Conservation (phyloP, 2,797 vertebrate genomes). For the Falco rusticolus region DNA sequence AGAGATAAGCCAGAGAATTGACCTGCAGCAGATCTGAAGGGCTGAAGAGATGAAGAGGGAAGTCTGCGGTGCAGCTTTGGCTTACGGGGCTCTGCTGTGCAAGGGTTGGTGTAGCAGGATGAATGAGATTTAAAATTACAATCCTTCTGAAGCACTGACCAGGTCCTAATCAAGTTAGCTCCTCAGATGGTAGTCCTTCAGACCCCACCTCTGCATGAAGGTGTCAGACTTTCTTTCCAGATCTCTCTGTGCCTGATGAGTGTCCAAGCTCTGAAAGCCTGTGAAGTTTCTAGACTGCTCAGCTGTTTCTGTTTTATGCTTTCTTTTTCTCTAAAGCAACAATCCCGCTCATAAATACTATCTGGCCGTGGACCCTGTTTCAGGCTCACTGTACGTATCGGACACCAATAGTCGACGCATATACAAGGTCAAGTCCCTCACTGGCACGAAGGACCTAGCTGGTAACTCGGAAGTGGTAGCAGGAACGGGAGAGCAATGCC, state of each 20-base stretch:
- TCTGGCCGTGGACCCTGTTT: conserved; percentile 96
- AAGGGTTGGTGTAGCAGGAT: neutral
- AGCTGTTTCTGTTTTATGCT: conserved; percentile 59
- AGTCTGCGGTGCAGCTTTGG: neutral
- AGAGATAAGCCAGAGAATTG: neutral
- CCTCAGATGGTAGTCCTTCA: conserved; percentile 25
- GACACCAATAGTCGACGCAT: conserved; percentile 97
- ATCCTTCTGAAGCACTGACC: neutral
- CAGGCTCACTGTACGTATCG: conserved; percentile 92
- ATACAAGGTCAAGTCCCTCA: conserved; percentile 90
- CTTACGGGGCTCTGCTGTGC: conserved; percentile 6
- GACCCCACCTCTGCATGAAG: neutral
- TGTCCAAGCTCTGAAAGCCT: conserved; percentile 23
- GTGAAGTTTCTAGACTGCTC: conserved; percentile 54
- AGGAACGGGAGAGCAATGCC: conserved; percentile 92
- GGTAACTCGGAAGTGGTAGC: conserved; percentile 95
- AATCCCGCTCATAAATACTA: conserved; percentile 99
- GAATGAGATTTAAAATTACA: conserved; percentile 1
- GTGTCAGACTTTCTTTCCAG: conserved; percentile 68
- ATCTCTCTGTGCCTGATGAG: conserved; percentile 70
- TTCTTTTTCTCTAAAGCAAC: conserved; percentile 85
- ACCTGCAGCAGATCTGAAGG: conserved; percentile 14
- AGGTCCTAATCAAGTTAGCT: neutral
- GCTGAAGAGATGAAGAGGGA: conserved; percentile 33
- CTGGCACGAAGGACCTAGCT: conserved; percentile 87